These are phyloP conservation scores for Anguilla rostrata DNA, from an alignment of 2,113 vertebrate species.

Conservation along the genomic window DNA sequence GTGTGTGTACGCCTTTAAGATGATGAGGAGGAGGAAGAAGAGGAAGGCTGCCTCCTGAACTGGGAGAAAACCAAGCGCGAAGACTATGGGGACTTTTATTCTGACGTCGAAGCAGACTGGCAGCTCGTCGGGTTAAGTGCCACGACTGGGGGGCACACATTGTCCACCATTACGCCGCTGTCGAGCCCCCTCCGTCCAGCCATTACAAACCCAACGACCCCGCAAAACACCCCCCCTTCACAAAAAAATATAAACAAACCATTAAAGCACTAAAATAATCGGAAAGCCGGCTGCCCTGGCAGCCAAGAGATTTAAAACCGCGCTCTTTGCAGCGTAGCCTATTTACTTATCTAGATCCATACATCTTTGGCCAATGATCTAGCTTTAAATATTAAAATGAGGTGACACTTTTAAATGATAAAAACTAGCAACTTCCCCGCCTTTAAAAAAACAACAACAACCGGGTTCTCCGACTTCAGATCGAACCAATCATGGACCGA, in stretches of 20 bases:
- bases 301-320: conserved; percentile 15
- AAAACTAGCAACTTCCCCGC: conserved; percentile 24
- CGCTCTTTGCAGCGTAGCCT: not conserved
- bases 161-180: conserved; percentile 56
- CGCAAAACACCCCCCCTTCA: conserved; percentile 42
- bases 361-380: not conserved
- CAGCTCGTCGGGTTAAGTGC: conserved; percentile 66
- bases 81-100: conserved; percentile 77
- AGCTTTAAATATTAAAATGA: not conserved
- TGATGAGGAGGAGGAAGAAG: conserved; percentile 41
- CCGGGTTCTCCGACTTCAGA: conserved; percentile 23
- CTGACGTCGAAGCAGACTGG: conserved; percentile 74
- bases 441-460: conserved; percentile 20
- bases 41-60: conserved; percentile 45
- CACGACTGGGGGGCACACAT: conserved; percentile 57
- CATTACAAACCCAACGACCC: conserved; percentile 53
- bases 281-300: conserved; percentile 19
- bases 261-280: not conserved
- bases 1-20: conserved; percentile 74
- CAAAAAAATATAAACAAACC: conserved; percentile 22
- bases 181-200: conserved; percentile 11
- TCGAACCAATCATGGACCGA: conserved; percentile 42
- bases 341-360: not conserved
- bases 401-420: not conserved
- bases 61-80: conserved; percentile 59